Evolutionary conservation across 2,888 invertebrate species (phyloP), one percentile per base, ranked within the genome.

Genomic region (Dasysyrphus tricinctus): DNA sequence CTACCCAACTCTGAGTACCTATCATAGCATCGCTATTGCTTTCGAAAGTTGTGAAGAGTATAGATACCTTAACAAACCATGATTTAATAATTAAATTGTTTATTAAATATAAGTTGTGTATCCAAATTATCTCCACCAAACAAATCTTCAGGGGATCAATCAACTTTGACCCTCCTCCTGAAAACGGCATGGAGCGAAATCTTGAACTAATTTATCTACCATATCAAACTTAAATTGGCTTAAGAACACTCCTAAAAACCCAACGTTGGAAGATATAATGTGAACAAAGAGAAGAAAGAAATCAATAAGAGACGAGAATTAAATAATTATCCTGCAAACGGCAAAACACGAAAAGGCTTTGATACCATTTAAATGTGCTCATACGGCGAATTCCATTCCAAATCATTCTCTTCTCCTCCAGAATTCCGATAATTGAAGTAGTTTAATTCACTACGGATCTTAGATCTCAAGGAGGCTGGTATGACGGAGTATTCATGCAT

Each of bases 241-340:
- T 9, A 39, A 16, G 34, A 79, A 70, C 49, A 65, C 72, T 72
- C 49, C 32, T 42, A 24, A 63, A 49, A 29, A 14, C 37, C 37
- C 14, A 12, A n/a, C 47, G 6, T 37, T n/a, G 2, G 9, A 39
- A 49, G 70, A 54, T 37, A 44, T 32, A 32, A 32, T 39, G 9
- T 6, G 42, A 78, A 44, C 24, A 73, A 42, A 39, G 72, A 69
- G 39, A 16, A 7, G 44, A 67, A 79, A 77, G 16, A 77, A 85
- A 81, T 85, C 84, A 85, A 85, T 81, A 81, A 81, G 56, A 73
- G 77, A 69, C 11, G 73, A 77, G 77, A 85, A 85, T 85, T 74
- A 77, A 80, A 85, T 81, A 85, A 85, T 85, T 85, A 85, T 61
- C 76, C 51, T 44, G 47, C 54, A 57, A 80, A 61, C 73, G 75